Evolutionary conservation across 2,797 vertebrate species (phyloP).

Genomic region (Falco biarmicus): DNA sequence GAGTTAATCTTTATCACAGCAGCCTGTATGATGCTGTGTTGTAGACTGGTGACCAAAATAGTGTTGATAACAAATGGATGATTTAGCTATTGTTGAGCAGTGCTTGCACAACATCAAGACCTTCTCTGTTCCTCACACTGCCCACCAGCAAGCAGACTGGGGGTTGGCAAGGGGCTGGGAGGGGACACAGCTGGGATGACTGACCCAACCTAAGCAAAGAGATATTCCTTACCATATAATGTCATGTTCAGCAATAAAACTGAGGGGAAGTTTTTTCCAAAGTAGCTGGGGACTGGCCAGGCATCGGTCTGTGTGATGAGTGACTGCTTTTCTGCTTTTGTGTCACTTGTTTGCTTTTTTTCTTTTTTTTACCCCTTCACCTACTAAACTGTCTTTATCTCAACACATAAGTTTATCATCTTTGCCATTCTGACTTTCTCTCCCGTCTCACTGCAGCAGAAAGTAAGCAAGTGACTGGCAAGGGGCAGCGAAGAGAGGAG

Average conservation of each 20-base stretch:
- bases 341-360: neutral
- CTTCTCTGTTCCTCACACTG: neutral
- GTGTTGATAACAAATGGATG: neutral
- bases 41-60: neutral
- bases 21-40: neutral
- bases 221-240: neutral
- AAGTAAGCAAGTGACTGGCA: rapidly evolving
- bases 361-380: neutral
- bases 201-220: neutral
- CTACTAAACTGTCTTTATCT: neutral
- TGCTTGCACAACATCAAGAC: neutral
- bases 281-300: neutral
- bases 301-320: neutral
- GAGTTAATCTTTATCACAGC: neutral
- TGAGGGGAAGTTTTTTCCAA: neutral
- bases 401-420: neutral
- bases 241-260: neutral
- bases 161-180: neutral
- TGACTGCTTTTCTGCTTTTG: neutral
- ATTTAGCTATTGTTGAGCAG: neutral
- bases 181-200: neutral
- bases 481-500: too few species aligned
- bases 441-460: rapidly evolving
- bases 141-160: neutral
- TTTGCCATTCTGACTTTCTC: neutral